These are phyloP conservation scores for Pteronura brasiliensis DNA, from an alignment of 2,113 vertebrate genomes.

Conservation along the genomic window DNA sequence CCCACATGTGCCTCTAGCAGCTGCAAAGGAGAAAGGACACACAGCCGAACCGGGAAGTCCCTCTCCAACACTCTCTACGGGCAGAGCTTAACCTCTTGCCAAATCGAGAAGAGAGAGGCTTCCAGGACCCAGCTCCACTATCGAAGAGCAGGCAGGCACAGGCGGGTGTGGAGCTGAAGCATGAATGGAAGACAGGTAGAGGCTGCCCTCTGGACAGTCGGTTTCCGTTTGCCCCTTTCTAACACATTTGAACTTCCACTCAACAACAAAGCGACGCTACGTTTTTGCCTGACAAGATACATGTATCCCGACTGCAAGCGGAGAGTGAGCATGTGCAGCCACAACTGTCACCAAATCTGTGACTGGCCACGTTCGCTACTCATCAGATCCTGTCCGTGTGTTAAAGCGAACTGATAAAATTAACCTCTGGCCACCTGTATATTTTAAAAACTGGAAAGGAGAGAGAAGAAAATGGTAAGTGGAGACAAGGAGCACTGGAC, in stretches of 20 bases:
- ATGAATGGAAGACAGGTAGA: too few species aligned
- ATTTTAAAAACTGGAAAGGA: background rate
- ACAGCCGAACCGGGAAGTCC: accelerated
- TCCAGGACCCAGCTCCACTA: background rate
- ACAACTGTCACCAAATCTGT: accelerated
- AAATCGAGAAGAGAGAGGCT: background rate
- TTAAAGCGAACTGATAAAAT: background rate
- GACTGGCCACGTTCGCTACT: too few species aligned
- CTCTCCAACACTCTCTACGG: background rate
- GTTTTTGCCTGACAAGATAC: background rate
- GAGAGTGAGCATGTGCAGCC: background rate
- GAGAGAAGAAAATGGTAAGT: background rate
- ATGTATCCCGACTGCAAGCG: background rate
- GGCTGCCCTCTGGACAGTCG: background rate
- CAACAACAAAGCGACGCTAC: background rate
- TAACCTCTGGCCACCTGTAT: background rate
- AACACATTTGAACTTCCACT: background rate
- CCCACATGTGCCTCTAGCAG: background rate
- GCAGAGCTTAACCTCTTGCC: background rate
- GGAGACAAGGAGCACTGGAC: background rate
- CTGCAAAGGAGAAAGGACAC: background rate
- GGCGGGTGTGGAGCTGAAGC: background rate
- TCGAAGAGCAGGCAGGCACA: background rate
- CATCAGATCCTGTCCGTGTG: background rate
- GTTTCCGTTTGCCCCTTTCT: background rate